phyloP scores from a whole-genome alignment of 2,888 invertebrate species.

The Stegana nigrithorax region DNA sequence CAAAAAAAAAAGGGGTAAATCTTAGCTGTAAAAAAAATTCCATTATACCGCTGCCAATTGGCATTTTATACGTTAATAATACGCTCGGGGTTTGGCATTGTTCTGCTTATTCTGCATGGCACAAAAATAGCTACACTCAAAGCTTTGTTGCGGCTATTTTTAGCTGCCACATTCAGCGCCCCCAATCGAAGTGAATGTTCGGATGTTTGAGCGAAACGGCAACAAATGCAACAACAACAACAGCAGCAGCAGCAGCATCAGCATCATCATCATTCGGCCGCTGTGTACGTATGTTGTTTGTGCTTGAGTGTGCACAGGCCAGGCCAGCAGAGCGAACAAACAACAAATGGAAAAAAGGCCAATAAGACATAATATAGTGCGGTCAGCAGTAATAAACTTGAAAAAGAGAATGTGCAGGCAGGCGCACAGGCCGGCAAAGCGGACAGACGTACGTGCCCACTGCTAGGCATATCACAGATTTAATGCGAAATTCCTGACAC shows the following conservation, averaged over 20 bases:
- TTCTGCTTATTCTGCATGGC: background rate
- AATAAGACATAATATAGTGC: slow-evolving; percentile 12
- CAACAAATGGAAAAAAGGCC: too few relatives aligned
- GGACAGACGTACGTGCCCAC: background rate
- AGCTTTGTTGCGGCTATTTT: slow-evolving; percentile 4
- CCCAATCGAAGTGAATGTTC: slow-evolving; percentile 9
- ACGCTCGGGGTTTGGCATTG: background rate
- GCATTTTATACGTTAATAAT: background rate
- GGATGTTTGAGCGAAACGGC: background rate
- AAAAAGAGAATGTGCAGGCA: slow-evolving; percentile 52
- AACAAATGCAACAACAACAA: too few relatives aligned
- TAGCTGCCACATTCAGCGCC: background rate
- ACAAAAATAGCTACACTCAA: background rate
- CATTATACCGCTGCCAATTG: slow-evolving; percentile 26
- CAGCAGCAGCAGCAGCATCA: background rate
- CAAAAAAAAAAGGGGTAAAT: slow-evolving; percentile 24
- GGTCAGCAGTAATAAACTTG: slow-evolving; percentile 11
- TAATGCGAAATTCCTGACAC: slow-evolving; percentile 46
- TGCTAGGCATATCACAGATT: slow-evolving; percentile 36
- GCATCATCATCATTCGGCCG: background rate
- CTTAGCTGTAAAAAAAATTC: slow-evolving; percentile 35
- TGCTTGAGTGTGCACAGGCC: background rate
- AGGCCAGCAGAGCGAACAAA: background rate
- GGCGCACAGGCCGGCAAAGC: background rate
- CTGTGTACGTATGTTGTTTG: background rate